Evolutionary conservation across 2,113 vertebrate species (phyloP).

Genomic region (Pimephales promelas): DNA sequence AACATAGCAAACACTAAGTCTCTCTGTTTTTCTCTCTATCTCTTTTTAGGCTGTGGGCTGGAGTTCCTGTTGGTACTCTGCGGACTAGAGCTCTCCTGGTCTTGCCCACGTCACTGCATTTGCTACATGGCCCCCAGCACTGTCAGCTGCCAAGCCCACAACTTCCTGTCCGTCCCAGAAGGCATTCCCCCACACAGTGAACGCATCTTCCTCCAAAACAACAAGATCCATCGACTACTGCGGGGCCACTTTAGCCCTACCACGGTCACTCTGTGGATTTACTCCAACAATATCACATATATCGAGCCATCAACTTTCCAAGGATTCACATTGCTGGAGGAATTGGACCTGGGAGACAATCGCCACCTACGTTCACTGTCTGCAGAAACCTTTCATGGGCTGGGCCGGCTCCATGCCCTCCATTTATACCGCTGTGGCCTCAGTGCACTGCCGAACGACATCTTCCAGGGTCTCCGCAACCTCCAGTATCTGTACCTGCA

Average conservation of each 20-base stretch:
- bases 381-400: slow-evolving; percentile 93
- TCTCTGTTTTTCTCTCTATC: neutral
- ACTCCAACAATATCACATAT: slow-evolving; percentile 97
- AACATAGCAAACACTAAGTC: slow-evolving; percentile 14
- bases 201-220: slow-evolving; percentile 97
- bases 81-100: slow-evolving; percentile 80
- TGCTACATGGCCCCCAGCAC: slow-evolving; percentile 96
- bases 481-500: slow-evolving; percentile 98
- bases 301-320: slow-evolving; percentile 92
- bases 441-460: slow-evolving; percentile 85
- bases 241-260: slow-evolving; percentile 90
- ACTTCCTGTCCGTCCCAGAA: slow-evolving; percentile 89
- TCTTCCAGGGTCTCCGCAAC: slow-evolving; percentile 92
- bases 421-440: slow-evolving; percentile 96
- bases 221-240: slow-evolving; percentile 90
- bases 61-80: slow-evolving; percentile 93
- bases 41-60: slow-evolving; percentile 82
- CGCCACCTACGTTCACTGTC: slow-evolving; percentile 89
- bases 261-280: slow-evolving; percentile 97
- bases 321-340: slow-evolving; percentile 90
- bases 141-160: slow-evolving; percentile 97
- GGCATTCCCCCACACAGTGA: slow-evolving; percentile 94
- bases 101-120: slow-evolving; percentile 93
- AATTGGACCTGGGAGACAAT: slow-evolving; percentile 98
- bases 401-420: slow-evolving; percentile 89